Conservation (phyloP, 1,140 invertebrate genomes). For the Ceratina japonica region DNA sequence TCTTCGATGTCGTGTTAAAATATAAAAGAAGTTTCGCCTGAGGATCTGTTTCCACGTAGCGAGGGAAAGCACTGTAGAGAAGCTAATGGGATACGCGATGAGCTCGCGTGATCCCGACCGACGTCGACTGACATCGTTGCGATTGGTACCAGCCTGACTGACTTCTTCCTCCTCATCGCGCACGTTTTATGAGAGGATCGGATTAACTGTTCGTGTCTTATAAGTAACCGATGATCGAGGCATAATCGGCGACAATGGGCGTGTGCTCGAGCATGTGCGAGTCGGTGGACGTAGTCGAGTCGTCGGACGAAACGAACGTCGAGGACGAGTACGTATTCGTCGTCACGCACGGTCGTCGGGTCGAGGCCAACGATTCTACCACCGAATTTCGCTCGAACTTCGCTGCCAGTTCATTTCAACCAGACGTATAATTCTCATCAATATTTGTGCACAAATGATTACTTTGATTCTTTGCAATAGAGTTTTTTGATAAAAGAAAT, state of each 20-base stretch:
- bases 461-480: too few relatives aligned
- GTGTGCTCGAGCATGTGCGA: slow-evolving; percentile 55
- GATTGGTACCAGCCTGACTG: slow-evolving; percentile 6
- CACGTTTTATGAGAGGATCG: slow-evolving; percentile 14
- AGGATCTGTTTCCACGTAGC: slow-evolving; percentile 5
- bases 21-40: not conserved
- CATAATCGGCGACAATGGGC: slow-evolving; percentile 52
- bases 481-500: too few relatives aligned
- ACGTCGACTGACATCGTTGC: slow-evolving; percentile 16
- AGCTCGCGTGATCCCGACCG: not conserved
- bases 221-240: slow-evolving; percentile 30
- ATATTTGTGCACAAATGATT: too few relatives aligned
- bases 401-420: too few relatives aligned
- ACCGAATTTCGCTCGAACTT: slow-evolving; percentile 20
- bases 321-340: slow-evolving; percentile 56
- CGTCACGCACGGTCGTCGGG: not conserved
- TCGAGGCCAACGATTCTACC: not conserved
- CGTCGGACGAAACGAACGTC: slow-evolving; percentile 45
- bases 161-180: not conserved
- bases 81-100: not conserved
- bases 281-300: slow-evolving; percentile 58
- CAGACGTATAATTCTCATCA: too few relatives aligned
- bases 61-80: not conserved
- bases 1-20: not conserved
- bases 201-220: slow-evolving; percentile 32